Conservation (phyloP, 2,888 invertebrate genomes). For the Neria commutata region DNA sequence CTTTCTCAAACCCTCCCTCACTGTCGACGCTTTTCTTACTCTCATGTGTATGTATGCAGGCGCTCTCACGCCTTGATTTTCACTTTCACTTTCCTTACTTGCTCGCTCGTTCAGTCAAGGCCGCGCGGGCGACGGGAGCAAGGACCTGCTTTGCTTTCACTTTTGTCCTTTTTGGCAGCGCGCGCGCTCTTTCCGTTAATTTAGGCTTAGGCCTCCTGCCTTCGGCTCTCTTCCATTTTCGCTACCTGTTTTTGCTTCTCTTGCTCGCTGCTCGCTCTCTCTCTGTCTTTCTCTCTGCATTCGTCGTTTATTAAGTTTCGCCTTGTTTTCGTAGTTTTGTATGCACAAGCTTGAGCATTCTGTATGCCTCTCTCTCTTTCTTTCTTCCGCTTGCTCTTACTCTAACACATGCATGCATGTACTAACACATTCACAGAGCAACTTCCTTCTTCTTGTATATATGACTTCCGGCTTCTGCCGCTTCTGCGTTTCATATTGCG, state of each 20-base stretch:
- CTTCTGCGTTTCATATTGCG: constrained; percentile 41
- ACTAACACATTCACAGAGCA: constrained; percentile 23
- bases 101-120: not conserved
- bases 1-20: not conserved
- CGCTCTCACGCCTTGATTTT: not conserved
- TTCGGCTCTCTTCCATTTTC: not conserved
- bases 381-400: constrained; percentile 14
- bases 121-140: not conserved
- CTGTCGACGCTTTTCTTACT: not conserved
- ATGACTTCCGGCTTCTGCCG: constrained; percentile 48
- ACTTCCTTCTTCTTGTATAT: constrained; percentile 25
- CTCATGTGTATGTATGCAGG: not conserved
- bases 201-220: not conserved
- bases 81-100: constrained; percentile 32
- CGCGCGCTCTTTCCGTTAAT: not conserved
- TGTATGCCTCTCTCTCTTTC: not conserved
- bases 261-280: constrained; percentile 5
- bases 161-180: not conserved
- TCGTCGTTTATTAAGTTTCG: constrained; percentile 4
- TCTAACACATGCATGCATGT: not conserved
- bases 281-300: constrained; percentile 17
- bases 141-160: not conserved
- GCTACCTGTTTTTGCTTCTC: not conserved
- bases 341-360: not conserved
- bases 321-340: constrained; percentile 9